A percentile compares a stretch with the other conserved stretches of the same genome.
Evolutionary conservation across 2,113 vertebrate species (phyloP).

Genomic region (Burhinus bistriatus): DNA sequence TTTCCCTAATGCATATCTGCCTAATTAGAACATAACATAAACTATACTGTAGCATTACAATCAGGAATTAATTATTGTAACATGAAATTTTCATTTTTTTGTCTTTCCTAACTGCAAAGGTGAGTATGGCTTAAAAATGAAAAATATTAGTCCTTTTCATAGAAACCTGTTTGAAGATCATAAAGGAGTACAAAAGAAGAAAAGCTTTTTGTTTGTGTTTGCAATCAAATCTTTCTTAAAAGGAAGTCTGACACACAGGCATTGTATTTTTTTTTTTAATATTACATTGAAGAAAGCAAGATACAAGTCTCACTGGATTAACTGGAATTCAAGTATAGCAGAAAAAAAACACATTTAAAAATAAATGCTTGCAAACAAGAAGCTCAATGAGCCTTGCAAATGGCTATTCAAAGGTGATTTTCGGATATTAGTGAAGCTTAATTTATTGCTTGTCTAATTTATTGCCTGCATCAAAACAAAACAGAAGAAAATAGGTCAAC

Average conservation of each 20-base stretch:
- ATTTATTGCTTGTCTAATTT: conserved; percentile 68
- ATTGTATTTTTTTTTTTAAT: conserved; percentile 53
- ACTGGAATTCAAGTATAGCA: conserved; percentile 54
- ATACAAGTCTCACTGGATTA: conserved; percentile 67
- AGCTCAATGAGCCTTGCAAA: conserved; percentile 65
- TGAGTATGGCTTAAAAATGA: conserved; percentile 47
- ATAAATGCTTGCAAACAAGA: conserved; percentile 60
- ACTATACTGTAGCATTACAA: conserved; percentile 37
- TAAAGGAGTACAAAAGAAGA: conserved; percentile 60
- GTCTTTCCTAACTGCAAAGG: conserved; percentile 51
- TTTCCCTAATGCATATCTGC: conserved; percentile 50
- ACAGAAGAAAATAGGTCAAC: background rate
- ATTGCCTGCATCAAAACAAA: conserved; percentile 55
- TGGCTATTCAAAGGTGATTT: conserved; percentile 70
- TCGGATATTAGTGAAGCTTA: conserved; percentile 71
- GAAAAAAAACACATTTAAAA: conserved; percentile 43
- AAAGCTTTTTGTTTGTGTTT: conserved; percentile 67
- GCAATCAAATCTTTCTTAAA: conserved; percentile 57
- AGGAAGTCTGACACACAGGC: conserved; percentile 47
- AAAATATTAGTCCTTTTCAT: conserved; percentile 56
- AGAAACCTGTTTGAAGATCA: conserved; percentile 68
- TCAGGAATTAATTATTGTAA: conserved; percentile 69
- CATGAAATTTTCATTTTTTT: conserved; percentile 42
- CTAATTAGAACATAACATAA: conserved; percentile 35
- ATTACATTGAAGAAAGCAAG: conserved; percentile 49